Evolutionary conservation across 1,140 invertebrate genomes (phyloP), one percentile per base, ranked within the genome.

Genomic region (Agrypnia vestita): DNA sequence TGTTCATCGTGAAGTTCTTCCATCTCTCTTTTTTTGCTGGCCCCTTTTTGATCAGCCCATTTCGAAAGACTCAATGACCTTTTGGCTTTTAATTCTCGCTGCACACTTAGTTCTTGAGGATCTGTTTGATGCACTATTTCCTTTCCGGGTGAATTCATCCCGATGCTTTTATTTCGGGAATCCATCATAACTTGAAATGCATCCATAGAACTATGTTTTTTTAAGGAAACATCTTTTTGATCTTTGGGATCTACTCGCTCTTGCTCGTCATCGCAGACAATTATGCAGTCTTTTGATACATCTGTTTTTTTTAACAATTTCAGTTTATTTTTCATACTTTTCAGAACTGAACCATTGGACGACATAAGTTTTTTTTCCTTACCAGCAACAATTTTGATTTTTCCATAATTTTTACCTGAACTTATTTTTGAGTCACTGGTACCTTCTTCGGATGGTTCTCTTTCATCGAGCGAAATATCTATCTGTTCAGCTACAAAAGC

Each of bases 171-270:
- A 83, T 92, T 90, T 81, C 91, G 86, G 19, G 90, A 90, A 80
- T 91, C 90, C 92, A 93, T 93, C 86, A 93, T 87, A 47, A 93
- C 84, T 82, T 92, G 87, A 85, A 93, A 93, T 25, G 91, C 92
- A 90, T 93, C 86, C 47, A 25, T 73, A 35, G 47, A 35, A 46
- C n/a, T 46, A 0, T 46, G 13, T 69, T 46, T 69, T 44, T 69
- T 69, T 15, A 11, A 47, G 46, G 7, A 47, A 69, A 4, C 15
- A 69, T 25, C 43, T 64, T 64, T 10, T 64, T 8, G 61, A 35
- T 35, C 21, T 64, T 51, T 51, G 49, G 25, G 6, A 19, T 82
- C 44, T 84, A 19, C 35, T 64, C 61, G 35, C 19, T n/a, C 13
- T 64, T 35, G n/a, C 13, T 43, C 4, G 3, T 64, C 10, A 64